Evolutionary conservation across 2,888 invertebrate genomes (phyloP).

Genomic region (Sphaerophoria rueppellii): DNA sequence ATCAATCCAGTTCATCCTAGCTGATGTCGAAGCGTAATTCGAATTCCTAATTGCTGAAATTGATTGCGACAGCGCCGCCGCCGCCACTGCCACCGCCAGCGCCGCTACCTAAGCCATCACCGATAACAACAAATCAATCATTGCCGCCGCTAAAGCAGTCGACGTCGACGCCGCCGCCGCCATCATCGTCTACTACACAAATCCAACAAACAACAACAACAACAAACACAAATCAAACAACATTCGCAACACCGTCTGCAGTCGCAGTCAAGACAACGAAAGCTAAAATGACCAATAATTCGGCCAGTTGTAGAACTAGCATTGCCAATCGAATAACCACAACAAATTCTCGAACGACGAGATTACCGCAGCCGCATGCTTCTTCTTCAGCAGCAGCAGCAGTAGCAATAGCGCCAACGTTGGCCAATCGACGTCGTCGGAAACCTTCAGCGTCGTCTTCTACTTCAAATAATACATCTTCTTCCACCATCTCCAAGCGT

Average conservation of each 20-base stretch:
- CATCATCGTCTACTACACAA: slow-evolving; percentile 32
- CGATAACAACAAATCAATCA: slow-evolving; percentile 47
- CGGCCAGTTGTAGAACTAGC: slow-evolving; percentile 61
- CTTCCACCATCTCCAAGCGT: slow-evolving; percentile 64
- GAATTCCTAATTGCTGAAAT: slow-evolving; percentile 81
- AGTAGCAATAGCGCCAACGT: slow-evolving; percentile 45
- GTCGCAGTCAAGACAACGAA: slow-evolving; percentile 68
- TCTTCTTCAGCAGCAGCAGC: slow-evolving; percentile 38
- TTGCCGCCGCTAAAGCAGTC: slow-evolving; percentile 51
- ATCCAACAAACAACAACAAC: not conserved
- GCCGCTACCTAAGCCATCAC: slow-evolving; percentile 68
- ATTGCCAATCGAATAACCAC: slow-evolving; percentile 42
- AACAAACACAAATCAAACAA: slow-evolving; percentile 34
- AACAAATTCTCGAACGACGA: slow-evolving; percentile 57
- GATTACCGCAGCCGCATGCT: slow-evolving; percentile 23
- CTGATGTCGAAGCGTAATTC: slow-evolving; percentile 83
- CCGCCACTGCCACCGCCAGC: slow-evolving; percentile 68
- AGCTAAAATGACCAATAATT: slow-evolving; percentile 69
- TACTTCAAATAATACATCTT: slow-evolving; percentile 45
- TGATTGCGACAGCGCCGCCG: slow-evolving; percentile 76
- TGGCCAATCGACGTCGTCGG: slow-evolving; percentile 65
- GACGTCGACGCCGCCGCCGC: slow-evolving; percentile 58
- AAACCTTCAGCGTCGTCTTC: slow-evolving; percentile 52
- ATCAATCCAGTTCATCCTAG: slow-evolving; percentile 88
- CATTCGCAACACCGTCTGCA: slow-evolving; percentile 41